Evolutionary conservation across 2,113 vertebrate genomes (phyloP), one percentile per base, ranked within the genome.

Genomic region (Phalacrocorax carbo): DNA sequence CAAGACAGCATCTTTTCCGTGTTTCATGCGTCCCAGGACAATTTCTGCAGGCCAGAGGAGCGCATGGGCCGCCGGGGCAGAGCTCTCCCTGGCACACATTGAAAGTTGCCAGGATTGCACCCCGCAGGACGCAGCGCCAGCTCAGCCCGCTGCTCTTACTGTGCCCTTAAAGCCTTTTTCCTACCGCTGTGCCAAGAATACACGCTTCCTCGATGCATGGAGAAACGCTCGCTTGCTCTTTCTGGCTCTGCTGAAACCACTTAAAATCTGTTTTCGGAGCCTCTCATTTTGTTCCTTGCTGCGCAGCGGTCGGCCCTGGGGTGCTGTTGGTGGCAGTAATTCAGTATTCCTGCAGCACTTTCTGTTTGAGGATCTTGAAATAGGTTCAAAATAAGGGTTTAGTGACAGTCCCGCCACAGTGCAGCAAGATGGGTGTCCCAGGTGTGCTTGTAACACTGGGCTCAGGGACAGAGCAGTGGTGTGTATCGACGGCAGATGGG

Each of bases 131-230:
- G 2, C 54, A 36, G 46, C 3, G 1, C 36, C 2, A 9, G 58
- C 77, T n/a, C 27, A 52, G n/a, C 51, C 44, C 1, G 0, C 44
- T 36, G 22, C 55, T 51, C 29, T n/a, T 22, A 3, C 49, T 2
- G 1, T 77, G 70, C 57, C 76, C 65, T 61, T 60, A 38, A 90
- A 54, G 0, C 30, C 18, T 71, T 82, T 65, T 72, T 42, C 70
- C 82, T 64, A 2, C 49, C 2, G 0, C 5, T 0, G 30, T 36
- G 58, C 29, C 85, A 79, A 61, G n/a, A 68, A 52, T 1, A 36
- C 2, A 4, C 1, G 1, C 29, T 82, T 60, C 26, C 57, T 76
- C 2, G 0, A 36, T 34, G 34, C 2, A 0, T 38, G 49, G 58
- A 20, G 64, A 48, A 54, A 52, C 7, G 16, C 32, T 72, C 4